Evolutionary conservation across 2,888 invertebrate species (phyloP), one percentile per base, ranked within the genome.

Genomic region (Torymus auratus): DNA sequence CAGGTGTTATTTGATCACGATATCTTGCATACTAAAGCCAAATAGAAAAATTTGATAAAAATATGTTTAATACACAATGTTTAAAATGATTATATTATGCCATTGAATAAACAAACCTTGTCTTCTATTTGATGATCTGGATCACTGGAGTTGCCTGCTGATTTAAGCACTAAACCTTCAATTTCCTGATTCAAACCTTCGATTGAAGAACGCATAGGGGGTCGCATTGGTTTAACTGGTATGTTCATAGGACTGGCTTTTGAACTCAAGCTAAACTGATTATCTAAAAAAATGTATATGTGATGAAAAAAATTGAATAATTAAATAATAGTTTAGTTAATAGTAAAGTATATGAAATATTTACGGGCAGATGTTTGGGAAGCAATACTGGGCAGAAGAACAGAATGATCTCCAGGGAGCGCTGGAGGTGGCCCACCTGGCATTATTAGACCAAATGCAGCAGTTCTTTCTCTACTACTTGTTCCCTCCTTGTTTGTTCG

Each of bases 151-250:
- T 89, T 89, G 50, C 86, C 85, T 58, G 91, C 88, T 70, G 91
- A 91, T 87, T 92, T 92, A 69, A 96, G 92, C 79, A 96, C 96
- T 80, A 96, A 93, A 88, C 94, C 93, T 91, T 96, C 96, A 83
- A 97, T 96, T 92, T 96, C 96, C 91, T 96, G 96, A 91, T 96
- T 97, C 20, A 96, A 93, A 23, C 96, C 96, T 91, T 97, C 97
- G 14, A 96, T 96, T 62, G 96, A 96, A 84, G 95, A 96, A 75
- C 96, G 93, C 89, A 96, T 96, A 78, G 95, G 95, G 86, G 95
- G 93, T 86, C 92, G 93, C 92, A 92, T 92, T 84, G 93, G 92
- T 87, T 92, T 91, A 83, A 91, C 87, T 76, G 93, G 93, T 88
- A 93, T 93, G 88, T 92, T 92, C 84, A 93, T 92, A 81, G 93